A percentile compares a stretch with the other conserved stretches of the same genome.
Evolutionary conservation across 2,888 invertebrate species (phyloP).

Genomic region (Callosobruchus maculatus): DNA sequence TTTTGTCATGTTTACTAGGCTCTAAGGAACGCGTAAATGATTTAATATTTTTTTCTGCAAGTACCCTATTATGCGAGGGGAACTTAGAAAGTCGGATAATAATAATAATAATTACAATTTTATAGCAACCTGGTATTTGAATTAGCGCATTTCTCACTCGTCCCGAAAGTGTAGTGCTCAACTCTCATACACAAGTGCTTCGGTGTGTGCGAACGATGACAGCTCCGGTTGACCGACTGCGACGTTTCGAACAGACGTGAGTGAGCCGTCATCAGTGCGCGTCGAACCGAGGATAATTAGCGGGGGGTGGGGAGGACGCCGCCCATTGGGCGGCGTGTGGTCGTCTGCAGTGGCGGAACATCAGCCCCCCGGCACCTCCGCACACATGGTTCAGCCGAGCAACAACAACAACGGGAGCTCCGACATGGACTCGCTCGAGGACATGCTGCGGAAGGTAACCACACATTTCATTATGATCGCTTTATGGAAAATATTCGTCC

Average conservation of each 20-base stretch:
- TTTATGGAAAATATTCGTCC: too few relatives aligned
- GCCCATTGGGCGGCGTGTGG: constrained; percentile 12
- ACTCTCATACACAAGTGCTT: background rate
- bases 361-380: background rate
- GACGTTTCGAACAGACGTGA: background rate
- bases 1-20: too few relatives aligned
- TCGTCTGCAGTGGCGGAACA: constrained; percentile 1
- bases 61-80: too few relatives aligned
- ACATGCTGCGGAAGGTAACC: constrained; percentile 50
- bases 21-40: too few relatives aligned
- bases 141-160: background rate
- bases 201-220: constrained; percentile 5
- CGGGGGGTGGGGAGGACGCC: background rate
- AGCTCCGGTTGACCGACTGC: background rate
- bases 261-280: background rate
- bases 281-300: background rate
- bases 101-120: too few relatives aligned
- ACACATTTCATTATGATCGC: background rate
- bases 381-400: constrained; percentile 48
- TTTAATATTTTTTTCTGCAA: too few relatives aligned
- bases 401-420: constrained; percentile 49
- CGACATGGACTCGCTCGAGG: constrained; percentile 51
- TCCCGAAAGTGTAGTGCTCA: background rate
- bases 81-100: too few relatives aligned
- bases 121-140: too few relatives aligned